Percentiles rank a stretch among this genome's conserved stretches.
Evolutionary conservation across 2,113 vertebrate genomes (phyloP).

Genomic region (Oophaga pumilio): DNA sequence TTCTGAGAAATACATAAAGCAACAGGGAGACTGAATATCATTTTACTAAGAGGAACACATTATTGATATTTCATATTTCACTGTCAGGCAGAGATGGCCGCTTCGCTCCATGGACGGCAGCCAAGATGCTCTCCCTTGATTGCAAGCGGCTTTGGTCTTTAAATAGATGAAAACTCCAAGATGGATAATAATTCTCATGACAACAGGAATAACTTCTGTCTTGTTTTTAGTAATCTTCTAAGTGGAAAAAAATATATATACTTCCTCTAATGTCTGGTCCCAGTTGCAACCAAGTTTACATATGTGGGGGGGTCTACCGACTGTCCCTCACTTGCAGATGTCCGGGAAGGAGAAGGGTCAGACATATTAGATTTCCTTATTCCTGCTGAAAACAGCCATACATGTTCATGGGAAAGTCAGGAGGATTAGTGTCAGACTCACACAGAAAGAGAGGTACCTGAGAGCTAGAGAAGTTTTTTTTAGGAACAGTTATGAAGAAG

Average conservation of each 20-base stretch:
- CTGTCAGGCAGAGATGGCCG: slow-evolving; percentile 25
- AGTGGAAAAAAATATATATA: background rate
- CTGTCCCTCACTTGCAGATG: too few relatives aligned
- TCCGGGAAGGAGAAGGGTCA: too few relatives aligned
- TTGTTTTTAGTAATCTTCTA: background rate
- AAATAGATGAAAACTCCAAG: slow-evolving; percentile 35
- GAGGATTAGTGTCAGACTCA: too few relatives aligned
- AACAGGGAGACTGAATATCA: slow-evolving; percentile 32
- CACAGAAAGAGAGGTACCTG: too few relatives aligned
- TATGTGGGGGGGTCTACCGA: too few relatives aligned
- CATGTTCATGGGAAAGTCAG: too few relatives aligned
- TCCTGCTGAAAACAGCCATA: too few relatives aligned
- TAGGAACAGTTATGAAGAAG: too few relatives aligned
- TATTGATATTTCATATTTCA: slow-evolving; percentile 53
- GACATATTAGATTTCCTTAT: too few relatives aligned
- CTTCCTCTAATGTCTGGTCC: background rate
- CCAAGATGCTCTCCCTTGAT: slow-evolving; percentile 44
- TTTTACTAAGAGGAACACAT: slow-evolving; percentile 50
- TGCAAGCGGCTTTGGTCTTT: slow-evolving; percentile 5
- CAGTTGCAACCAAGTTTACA: background rate
- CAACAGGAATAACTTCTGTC: background rate
- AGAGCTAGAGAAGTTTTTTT: too few relatives aligned
- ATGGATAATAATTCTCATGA: slow-evolving; percentile 31
- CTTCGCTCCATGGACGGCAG: background rate
- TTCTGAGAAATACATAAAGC: slow-evolving; percentile 39